Evolutionary conservation across 2,113 vertebrate species (phyloP), one percentile per base, ranked within the genome.

Genomic region (Excalfactoria chinensis): DNA sequence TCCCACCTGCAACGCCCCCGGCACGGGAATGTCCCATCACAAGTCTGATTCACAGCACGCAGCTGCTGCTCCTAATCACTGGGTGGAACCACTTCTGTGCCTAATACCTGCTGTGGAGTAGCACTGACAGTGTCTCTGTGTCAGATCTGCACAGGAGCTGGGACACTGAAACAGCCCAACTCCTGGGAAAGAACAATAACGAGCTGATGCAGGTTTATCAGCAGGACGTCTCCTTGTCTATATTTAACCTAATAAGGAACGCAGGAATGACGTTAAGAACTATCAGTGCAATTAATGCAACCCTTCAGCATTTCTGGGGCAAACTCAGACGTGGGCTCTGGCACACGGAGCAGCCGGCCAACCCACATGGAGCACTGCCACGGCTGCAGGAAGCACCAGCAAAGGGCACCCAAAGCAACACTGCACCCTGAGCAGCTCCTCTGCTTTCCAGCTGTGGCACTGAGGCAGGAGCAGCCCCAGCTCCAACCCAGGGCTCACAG

Each of bases 311-410:
- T 30, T 58, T 55, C 5, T 22, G 32, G 2, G 49, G 37, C 46
- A 25, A 40, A 35, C 0, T 11, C 13, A 25, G 43, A 43, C 0
- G 5, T 16, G 41, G 19, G 11, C 40, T 5, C 55, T 6, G 25
- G 40, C 41, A 40, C 0, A 0, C 37, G 30, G 34, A 67, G 62
- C 11, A 2, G 21, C 43, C 0, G 17, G 43, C 37, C 41, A 34
- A 25, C 48, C 14, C 0, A 11, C n/a, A 37, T 41, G 18, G 18
- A 48, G 34, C 44, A 12, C 30, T 10, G 5, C 11, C 1, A 7
- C 0, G 23, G 43, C 28, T 67, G 9, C n/a, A 6, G 69, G 40
- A 49, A 80, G 44, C 64, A 35, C 56, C 46, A 9, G 49, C 3
- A 32, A 25, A 44, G 59, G 43, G 22, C 34, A 60, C 34, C 30